A percentile compares a stretch with the other conserved stretches of the same genome.
Conservation (phyloP, 53 echinoderm and acorn worm genomes). For the Zoroaster sp. region DNA sequence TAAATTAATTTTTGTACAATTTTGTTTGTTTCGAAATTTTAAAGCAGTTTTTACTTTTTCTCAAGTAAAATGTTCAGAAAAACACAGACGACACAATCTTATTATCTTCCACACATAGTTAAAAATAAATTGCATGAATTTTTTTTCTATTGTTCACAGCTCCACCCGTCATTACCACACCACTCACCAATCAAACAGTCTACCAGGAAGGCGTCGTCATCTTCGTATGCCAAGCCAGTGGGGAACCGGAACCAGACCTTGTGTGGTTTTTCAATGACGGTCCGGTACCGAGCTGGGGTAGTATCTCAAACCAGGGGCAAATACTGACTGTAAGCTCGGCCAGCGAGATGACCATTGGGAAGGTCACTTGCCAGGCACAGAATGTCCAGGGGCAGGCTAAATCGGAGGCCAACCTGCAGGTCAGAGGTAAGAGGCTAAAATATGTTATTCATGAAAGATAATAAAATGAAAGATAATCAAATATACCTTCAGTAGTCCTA, state of each 20-base stretch:
- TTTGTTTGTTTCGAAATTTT: no score
- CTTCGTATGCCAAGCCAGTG: slow-evolving; percentile 83
- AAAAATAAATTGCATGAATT: no score
- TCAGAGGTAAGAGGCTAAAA: slow-evolving; percentile 63
- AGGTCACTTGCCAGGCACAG: slow-evolving; percentile 72
- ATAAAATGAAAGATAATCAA: no score
- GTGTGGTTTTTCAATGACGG: slow-evolving; percentile 81
- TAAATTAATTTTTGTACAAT: no score
- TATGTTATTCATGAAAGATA: not conserved
- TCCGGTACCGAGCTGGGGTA: slow-evolving; percentile 74
- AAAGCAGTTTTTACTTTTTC: no score
- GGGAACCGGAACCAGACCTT: slow-evolving; percentile 70
- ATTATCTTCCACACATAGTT: no score
- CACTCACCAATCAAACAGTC: slow-evolving; percentile 77
- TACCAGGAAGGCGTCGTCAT: slow-evolving; percentile 73
- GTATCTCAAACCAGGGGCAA: slow-evolving; percentile 63
- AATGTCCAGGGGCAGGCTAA: slow-evolving; percentile 73
- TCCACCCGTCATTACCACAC: slow-evolving; percentile 64
- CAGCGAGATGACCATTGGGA: slow-evolving; percentile 46
- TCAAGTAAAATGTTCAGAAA: no score
- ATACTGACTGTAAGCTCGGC: slow-evolving; percentile 72
- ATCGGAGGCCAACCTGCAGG: slow-evolving; percentile 64
- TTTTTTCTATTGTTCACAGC: slow-evolving; percentile 40
- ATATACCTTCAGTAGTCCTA: no score
- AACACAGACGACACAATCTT: no score